phyloP scores from a whole-genome alignment of 2,888 invertebrate genomes.

The Diarsia mendica region DNA sequence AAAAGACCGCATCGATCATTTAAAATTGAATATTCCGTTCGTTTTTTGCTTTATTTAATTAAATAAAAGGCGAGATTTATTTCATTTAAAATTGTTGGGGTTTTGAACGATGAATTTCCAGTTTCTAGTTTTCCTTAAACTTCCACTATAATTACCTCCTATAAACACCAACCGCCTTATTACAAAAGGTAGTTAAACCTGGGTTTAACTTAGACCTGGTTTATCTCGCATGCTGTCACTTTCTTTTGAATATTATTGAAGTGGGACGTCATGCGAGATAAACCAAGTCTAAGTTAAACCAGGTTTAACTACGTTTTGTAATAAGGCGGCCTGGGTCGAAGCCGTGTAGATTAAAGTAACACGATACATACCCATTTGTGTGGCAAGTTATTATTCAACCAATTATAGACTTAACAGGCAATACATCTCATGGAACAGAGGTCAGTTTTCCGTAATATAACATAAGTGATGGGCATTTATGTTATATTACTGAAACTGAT shows the following conservation, averaged over 20 bases:
- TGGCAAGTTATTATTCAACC: not conserved
- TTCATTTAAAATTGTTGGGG: not conserved
- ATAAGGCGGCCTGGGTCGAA: not conserved
- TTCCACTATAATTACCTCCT: not conserved
- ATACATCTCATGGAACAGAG: not conserved
- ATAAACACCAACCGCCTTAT: too few relatives aligned
- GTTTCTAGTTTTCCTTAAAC: not conserved
- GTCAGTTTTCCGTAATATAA: too few relatives aligned
- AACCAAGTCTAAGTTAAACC: too few relatives aligned
- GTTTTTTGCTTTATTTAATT: not conserved
- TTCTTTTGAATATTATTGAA: too few relatives aligned
- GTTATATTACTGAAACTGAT: not conserved
- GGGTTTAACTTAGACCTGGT: too few relatives aligned
- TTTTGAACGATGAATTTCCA: not conserved
- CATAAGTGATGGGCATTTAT: not conserved
- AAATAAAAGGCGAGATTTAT: not conserved
- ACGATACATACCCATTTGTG: slow-evolving; percentile 1
- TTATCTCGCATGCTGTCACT: too few relatives aligned
- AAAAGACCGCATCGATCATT: not conserved
- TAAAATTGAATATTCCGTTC: too few relatives aligned
- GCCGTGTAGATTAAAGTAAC: not conserved
- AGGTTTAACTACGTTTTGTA: too few relatives aligned
- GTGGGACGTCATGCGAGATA: too few relatives aligned
- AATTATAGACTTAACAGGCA: slow-evolving; percentile 1
- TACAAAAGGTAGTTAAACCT: too few relatives aligned